phyloP scores from a whole-genome alignment of 2,797 vertebrate genomes.

The Choloepus didactylus region DNA sequence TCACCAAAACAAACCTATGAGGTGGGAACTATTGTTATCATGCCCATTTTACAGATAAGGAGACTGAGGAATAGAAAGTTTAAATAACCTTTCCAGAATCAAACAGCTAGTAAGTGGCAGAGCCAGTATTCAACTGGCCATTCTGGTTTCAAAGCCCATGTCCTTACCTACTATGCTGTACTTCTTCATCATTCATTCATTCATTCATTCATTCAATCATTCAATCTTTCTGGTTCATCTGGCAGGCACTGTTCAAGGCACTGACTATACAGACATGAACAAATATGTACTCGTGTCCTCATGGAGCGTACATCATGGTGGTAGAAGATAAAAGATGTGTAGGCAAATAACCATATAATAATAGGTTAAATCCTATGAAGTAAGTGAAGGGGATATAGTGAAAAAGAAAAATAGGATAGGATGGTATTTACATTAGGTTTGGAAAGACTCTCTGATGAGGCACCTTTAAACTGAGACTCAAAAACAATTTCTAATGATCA shows the following conservation, averaged over 20 bases:
- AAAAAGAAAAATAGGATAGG: neutral
- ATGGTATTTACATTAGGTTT: neutral
- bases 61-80: neutral
- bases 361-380: neutral
- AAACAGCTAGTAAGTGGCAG: neutral
- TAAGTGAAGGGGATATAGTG: neutral
- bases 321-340: neutral
- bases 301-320: neutral
- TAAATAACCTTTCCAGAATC: neutral
- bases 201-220: too few species aligned
- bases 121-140: neutral
- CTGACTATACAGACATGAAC: neutral
- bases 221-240: too few species aligned
- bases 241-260: neutral
- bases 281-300: neutral
- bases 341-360: neutral
- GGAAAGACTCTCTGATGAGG: neutral
- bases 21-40: neutral
- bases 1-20: neutral
- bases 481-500: neutral
- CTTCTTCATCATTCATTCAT: neutral
- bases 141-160: neutral
- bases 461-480: neutral
- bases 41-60: neutral
- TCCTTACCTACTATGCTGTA: too few species aligned